Base-by-base conservation (phyloP, 1,140 invertebrate species). In the Macrostomum lignano region DNA sequence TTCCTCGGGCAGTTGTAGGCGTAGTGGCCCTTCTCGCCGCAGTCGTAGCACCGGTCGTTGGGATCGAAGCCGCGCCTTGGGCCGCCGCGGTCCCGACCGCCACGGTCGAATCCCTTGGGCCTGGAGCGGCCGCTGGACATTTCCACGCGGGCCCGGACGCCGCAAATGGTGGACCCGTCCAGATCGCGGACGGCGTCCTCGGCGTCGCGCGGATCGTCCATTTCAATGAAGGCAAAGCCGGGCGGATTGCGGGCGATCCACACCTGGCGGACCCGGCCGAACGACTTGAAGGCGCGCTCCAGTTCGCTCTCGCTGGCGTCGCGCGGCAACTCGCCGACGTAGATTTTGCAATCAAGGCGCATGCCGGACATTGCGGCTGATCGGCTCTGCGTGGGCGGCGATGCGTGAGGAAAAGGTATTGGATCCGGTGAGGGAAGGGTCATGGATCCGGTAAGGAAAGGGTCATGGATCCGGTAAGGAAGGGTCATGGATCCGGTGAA, bases 121-220 rank as follows among this genome's bases (percentile, higher is more conserved):
- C 56, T 45, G 4, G 51, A 55, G 40, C 58, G 74, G 4, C 77
- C 77, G 48, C 74, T 81, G 1, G 77, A 84, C 50, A 76, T 65
- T 55, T 88, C 81, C 1, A 86, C 79, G 31, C 79, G 66, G n/a
- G 77, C 75, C 23, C 77, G 59, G 32, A 72, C 65, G 2, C 78
- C 79, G 60, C 77, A 82, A 21, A 86, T 68, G 24, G 69, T 74
- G 22, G 58, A 57, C 47, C 39, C 39, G 24, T 41, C 35, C 9
- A 41, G 21, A 6, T 11, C 13, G 17, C 25, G 20, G 5, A 30
- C 15, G 2, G 40, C 38, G 21, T 36, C 33, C 13, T 36, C 33
- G 17, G 40, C 40, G 29, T 41, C 38, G 7, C 29, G 4, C 7
- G 15, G 17, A 13, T 41, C 36, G 17, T 36, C 40, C 17, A 42